Conservation (phyloP, 2,888 invertebrate species). For the Furcula furcula region DNA sequence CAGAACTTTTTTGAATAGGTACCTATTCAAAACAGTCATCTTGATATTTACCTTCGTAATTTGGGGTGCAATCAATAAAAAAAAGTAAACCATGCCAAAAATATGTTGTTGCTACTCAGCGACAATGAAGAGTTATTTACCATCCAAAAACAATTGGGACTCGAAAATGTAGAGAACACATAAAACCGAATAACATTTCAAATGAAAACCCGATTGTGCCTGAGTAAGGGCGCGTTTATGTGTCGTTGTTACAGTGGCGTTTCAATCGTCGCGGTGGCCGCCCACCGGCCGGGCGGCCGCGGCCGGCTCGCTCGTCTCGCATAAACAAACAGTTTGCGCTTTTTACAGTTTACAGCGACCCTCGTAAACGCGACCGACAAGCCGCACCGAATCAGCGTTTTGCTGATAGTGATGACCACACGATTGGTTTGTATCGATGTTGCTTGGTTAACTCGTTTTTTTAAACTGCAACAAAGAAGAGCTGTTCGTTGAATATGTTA, state of each 20-base stretch:
- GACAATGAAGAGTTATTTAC: background rate
- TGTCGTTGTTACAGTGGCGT: slow-evolving; percentile 3
- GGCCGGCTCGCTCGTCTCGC: slow-evolving; percentile 54
- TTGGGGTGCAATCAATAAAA: no score
- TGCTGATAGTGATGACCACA: slow-evolving; percentile 39
- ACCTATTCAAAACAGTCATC: no score
- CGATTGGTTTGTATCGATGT: slow-evolving; percentile 10
- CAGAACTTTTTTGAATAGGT: no score
- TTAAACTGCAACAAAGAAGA: no score
- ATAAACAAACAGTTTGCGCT: slow-evolving; percentile 78
- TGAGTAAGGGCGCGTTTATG: slow-evolving; percentile 62
- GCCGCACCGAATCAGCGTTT: slow-evolving; percentile 71
- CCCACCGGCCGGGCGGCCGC: slow-evolving; percentile 43
- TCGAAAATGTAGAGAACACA: slow-evolving; percentile 35
- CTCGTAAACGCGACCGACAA: slow-evolving; percentile 72
- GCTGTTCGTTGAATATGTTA: no score
- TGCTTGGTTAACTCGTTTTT: no score
- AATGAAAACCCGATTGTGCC: slow-evolving; percentile 39
- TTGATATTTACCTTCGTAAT: no score
- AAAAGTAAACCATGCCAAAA: no score
- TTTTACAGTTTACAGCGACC: slow-evolving; percentile 75
- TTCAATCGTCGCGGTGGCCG: slow-evolving; percentile 31
- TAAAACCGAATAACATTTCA: slow-evolving; percentile 31
- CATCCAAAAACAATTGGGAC: slow-evolving; percentile 20
- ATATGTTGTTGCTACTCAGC: no score